These are phyloP conservation scores for Luscinia megarhynchos DNA, from an alignment of 2,797 vertebrate genomes.

Conservation along the genomic window DNA sequence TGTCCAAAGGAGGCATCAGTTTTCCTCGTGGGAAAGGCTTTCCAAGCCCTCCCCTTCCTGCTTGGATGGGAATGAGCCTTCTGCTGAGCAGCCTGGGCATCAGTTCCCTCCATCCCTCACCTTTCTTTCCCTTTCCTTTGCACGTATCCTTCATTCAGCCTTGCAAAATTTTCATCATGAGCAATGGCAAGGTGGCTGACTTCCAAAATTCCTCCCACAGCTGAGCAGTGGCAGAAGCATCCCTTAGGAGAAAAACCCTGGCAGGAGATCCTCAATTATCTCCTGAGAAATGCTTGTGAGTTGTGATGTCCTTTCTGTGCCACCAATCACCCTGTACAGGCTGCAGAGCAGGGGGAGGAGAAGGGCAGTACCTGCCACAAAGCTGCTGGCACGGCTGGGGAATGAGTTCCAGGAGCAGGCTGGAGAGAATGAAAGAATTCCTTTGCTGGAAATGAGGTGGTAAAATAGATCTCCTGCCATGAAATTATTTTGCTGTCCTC, in stretches of 20 bases:
- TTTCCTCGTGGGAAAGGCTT: constrained; percentile 56
- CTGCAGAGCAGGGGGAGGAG: neutral
- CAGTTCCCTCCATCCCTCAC: neutral
- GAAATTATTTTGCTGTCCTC: neutral
- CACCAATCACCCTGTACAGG: neutral
- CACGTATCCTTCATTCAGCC: neutral
- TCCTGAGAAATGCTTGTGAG: neutral
- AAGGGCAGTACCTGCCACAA: neutral
- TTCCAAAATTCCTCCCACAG: neutral
- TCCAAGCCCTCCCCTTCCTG: constrained; percentile 50
- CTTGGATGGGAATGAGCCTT: constrained; percentile 31
- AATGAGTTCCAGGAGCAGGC: neutral
- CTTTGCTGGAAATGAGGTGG: neutral
- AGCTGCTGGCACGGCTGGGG: neutral
- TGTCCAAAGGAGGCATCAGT: constrained; percentile 27
- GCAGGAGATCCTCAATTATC: neutral
- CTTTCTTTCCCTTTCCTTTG: neutral
- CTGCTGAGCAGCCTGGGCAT: neutral
- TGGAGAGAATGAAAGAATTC: neutral
- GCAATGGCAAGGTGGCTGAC: neutral
- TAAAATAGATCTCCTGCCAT: neutral
- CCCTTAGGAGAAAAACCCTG: neutral
- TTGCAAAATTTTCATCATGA: neutral
- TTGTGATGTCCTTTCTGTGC: neutral
- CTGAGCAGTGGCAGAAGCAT: neutral